Evolutionary conservation across 2,888 invertebrate genomes (phyloP), one percentile per base, ranked within the genome.

Genomic region (Palloptera scutellata): DNA sequence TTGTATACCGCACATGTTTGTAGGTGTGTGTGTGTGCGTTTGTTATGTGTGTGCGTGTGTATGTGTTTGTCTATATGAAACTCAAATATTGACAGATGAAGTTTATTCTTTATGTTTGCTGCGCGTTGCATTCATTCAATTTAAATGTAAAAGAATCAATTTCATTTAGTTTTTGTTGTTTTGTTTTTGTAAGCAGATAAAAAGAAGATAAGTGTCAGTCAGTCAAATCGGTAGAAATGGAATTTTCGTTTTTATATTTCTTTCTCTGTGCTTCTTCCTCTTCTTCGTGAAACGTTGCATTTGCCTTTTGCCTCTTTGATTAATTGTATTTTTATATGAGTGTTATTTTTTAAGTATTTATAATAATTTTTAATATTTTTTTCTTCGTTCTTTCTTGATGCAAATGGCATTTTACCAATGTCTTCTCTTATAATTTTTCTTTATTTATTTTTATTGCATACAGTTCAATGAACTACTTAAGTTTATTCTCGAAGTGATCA

Each of bases 191-290:
- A 74, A 74, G 72, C 73, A 73, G 73, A 72, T 75, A 74, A 74
- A 75, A 74, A 71, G 71, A 58, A 74, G 74, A 74, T 74, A 73
- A 75, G 71, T 74, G 75, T 74, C 74, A 75, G 73, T 72, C 58
- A 58, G 63, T 42, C 51, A 58, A 42, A 19, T 52, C 40, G 19
- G 13, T 13, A 57, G 43, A 42, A 15, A 61, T 51, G 61, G 51
- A 12, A 30, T 61, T 61, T 6, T 6, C 11, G 13, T 59, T 43
- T 59, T 41, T 42, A 11, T 43, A n/a, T 43, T 42, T 9, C 15
- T 41, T 9, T 13, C 8, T 42, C 20, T 15, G n/a, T 10, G n/a
- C 6, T 43, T 17, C 12, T 59, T 11, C 15, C 42, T 15, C 12
- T 42, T 17, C 40, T 57, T 20, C 30, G 57, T 20, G 10, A 13